Conservation (phyloP, 2,888 invertebrate species). For the Melieria crassipennis region DNA sequence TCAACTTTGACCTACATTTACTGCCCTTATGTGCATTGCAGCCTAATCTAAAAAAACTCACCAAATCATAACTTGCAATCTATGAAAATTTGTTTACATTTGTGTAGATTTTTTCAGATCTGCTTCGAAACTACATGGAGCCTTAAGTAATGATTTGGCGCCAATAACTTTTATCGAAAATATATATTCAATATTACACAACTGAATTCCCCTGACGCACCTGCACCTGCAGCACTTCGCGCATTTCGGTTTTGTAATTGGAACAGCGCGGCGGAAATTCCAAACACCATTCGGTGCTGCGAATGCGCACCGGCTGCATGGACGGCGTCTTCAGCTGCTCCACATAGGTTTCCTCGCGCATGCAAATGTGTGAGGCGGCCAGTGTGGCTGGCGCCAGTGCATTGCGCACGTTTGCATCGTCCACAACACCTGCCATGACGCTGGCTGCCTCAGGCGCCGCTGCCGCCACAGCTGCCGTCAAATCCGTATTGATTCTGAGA, state of each 20-base stretch:
- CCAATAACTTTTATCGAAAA: neutral
- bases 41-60: no score
- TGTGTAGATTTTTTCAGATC: no score
- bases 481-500: constrained; percentile 45
- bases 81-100: no score
- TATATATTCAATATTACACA: neutral
- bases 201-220: constrained; percentile 66
- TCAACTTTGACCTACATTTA: no score
- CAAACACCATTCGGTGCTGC: constrained; percentile 82
- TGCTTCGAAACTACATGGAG: neutral
- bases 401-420: constrained; percentile 32
- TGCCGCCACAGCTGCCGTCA: constrained; percentile 35
- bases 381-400: constrained; percentile 10
- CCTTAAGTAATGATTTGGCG: neutral
- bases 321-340: constrained; percentile 61
- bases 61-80: no score
- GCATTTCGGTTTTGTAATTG: constrained; percentile 75
- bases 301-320: constrained; percentile 73
- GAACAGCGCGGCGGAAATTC: constrained; percentile 84
- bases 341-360: constrained; percentile 69
- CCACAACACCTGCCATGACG: constrained; percentile 4
- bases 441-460: neutral
- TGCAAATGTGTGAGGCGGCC: constrained; percentile 55
- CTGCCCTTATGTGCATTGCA: no score
- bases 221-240: constrained; percentile 76